Base-by-base conservation (phyloP, 2,113 vertebrate genomes). In the Noctilio leporinus region DNA sequence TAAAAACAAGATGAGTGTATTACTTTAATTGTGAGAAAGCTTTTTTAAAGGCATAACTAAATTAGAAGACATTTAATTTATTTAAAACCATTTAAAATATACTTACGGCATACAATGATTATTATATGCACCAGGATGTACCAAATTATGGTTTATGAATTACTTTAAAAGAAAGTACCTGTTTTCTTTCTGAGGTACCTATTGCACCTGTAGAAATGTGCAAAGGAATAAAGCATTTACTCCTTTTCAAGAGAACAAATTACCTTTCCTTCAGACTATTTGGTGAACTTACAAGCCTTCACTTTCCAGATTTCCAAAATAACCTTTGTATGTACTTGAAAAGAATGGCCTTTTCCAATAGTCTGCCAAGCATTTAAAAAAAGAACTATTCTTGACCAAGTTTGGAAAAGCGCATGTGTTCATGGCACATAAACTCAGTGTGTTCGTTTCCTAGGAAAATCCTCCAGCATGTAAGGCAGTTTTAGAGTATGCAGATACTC, bases 291-390 rank as follows among this genome's bases (percentile, higher is more conserved):
- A 53, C 15, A 84, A 72, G 67, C 19, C 67, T 81, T 86, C 11
- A 33, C 91, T 97, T 96, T 89, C 70, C 62, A 92, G 24, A 22
- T 96, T 98, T 94, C 65, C 86, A 87, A 85, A 97, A 91, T 69
- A 93, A 59, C 65, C 89, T 97, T 95, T 95, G 82, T 91, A 94
- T 22, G 30, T 67, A 40, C 81, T 93, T 96, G 87, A 77, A 94
- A 96, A 96, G 77, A 92, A 92, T 85, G 84, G 51, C 38, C 69
- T 96, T 97, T 96, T 94, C 76, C 65, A 86, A 88, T 80, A 77
- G 65, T 90, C 86, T 98, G 95, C 82, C 96, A 97, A 96, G 51
- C 11, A 67, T 33, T 75, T 96, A 30, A 77, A 95, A 92, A 96
- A 95, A 88, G 47, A 95, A 45, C 62, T 93, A 55, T 78, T 91